These are phyloP conservation scores for Pithys albifrons DNA, from an alignment of 2,113 vertebrate species.

Conservation along the genomic window DNA sequence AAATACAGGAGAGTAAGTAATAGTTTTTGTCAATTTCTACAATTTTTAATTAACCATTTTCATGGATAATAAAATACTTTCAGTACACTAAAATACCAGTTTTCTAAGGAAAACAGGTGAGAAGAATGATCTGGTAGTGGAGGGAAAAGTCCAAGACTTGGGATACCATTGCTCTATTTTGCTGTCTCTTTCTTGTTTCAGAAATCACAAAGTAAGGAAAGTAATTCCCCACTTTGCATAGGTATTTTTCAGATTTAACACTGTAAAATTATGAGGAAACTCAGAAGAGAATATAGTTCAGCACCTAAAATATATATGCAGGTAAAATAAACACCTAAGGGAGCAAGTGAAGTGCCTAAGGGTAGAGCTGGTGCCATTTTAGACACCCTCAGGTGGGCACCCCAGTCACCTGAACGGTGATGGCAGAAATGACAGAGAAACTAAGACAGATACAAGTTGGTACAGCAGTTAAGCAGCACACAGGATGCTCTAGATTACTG, in stretches of 20 bases:
- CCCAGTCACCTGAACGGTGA: not conserved
- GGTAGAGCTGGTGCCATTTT: not conserved
- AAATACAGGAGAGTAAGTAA: not conserved
- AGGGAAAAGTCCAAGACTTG: not conserved
- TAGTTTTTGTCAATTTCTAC: not conserved
- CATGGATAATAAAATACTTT: rapidly evolving
- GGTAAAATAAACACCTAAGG: not conserved
- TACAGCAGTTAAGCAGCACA: not conserved
- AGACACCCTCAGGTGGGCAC: not conserved
- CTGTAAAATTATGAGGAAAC: not conserved
- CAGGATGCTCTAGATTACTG: not conserved
- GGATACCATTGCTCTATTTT: not conserved
- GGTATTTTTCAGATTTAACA: not conserved
- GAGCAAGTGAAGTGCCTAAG: not conserved
- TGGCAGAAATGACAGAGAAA: not conserved
- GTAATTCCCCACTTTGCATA: not conserved
- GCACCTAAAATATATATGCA: not conserved
- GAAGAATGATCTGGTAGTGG: not conserved
- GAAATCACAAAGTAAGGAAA: not conserved
- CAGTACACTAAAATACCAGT: not conserved
- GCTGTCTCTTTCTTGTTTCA: not conserved
- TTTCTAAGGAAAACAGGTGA: not conserved
- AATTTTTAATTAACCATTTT: not conserved
- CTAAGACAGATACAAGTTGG: not conserved
- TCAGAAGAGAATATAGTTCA: not conserved